Evolutionary conservation across 2,797 vertebrate genomes (phyloP).

Genomic region (Labroides dimidiatus): DNA sequence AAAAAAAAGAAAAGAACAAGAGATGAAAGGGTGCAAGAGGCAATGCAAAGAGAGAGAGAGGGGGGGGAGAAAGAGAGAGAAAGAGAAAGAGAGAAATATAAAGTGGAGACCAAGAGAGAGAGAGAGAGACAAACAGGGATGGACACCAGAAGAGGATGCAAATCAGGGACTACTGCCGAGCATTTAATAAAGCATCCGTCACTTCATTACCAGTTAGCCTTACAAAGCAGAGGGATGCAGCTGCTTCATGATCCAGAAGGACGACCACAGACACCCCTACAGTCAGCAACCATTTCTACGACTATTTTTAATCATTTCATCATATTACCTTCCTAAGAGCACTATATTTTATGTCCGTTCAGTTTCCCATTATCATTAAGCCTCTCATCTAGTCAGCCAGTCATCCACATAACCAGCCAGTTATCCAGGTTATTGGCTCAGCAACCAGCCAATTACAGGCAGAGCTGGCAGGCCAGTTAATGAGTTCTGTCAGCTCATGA

Average conservation of each 20-base stretch:
- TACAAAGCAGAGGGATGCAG: conserved; percentile 53
- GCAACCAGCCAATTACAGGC: background rate
- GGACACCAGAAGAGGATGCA: background rate
- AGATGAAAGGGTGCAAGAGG: background rate
- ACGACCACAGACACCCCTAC: background rate
- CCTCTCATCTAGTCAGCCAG: background rate
- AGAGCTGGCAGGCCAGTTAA: background rate
- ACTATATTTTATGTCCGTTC: background rate
- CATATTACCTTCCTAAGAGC: background rate
- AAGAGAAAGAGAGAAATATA: background rate
- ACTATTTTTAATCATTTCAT: conserved; percentile 11
- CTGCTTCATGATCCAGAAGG: conserved; percentile 30
- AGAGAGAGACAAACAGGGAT: background rate
- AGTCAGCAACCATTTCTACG: background rate
- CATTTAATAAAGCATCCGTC: conserved; percentile 58
- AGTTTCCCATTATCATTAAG: conserved; percentile 3
- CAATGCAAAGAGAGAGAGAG: no score
- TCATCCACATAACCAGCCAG: background rate
- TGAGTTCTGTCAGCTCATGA: background rate
- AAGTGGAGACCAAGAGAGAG: conserved; percentile 6
- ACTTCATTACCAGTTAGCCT: conserved; percentile 59
- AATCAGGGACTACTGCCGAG: conserved; percentile 55
- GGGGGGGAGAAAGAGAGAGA: background rate
- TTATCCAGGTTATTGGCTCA: background rate
- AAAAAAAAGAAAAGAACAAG: conserved; percentile 2